phyloP scores from a whole-genome alignment of 2,113 vertebrate genomes.

The Acanthochromis polyacanthus region DNA sequence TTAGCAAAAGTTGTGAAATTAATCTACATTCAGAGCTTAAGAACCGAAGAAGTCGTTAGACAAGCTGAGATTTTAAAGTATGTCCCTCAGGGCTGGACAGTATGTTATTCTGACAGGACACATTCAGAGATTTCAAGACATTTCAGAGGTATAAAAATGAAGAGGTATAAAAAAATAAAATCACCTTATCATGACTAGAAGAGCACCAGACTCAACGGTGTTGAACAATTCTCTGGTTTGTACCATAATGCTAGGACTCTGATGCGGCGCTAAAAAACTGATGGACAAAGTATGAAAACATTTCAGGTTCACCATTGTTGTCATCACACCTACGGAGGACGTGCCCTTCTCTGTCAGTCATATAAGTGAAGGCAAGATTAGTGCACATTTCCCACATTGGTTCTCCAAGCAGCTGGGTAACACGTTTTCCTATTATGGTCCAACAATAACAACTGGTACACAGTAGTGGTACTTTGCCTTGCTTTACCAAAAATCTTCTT shows the following conservation, averaged over 20 bases:
- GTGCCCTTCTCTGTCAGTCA: conserved; percentile 60
- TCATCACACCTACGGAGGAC: conserved; percentile 3
- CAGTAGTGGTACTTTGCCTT: conserved; percentile 35
- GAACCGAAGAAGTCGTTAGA: conserved; percentile 30
- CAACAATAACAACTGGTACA: conserved; percentile 33
- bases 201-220: conserved; percentile 43
- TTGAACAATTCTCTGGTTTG: conserved; percentile 27
- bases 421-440: conserved; percentile 10
- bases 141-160: conserved; percentile 67
- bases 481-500: conserved; percentile 17
- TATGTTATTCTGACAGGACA: conserved; percentile 47
- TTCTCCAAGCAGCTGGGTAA: conserved; percentile 55
- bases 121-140: conserved; percentile 68
- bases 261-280: conserved; percentile 3
- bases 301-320: conserved; percentile 4
- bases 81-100: conserved; percentile 30
- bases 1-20: conserved; percentile 33
- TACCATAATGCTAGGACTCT: conserved; percentile 38
- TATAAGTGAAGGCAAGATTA: conserved; percentile 63
- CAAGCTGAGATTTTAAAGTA: conserved; percentile 17
- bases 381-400: conserved; percentile 51
- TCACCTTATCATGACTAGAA: conserved; percentile 68
- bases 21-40: conserved; percentile 68
- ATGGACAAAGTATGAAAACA: conserved; percentile 36
- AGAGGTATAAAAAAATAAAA: conserved; percentile 59